Evolutionary conservation across 2,888 invertebrate species (phyloP).

Genomic region (Seira ritae): DNA sequence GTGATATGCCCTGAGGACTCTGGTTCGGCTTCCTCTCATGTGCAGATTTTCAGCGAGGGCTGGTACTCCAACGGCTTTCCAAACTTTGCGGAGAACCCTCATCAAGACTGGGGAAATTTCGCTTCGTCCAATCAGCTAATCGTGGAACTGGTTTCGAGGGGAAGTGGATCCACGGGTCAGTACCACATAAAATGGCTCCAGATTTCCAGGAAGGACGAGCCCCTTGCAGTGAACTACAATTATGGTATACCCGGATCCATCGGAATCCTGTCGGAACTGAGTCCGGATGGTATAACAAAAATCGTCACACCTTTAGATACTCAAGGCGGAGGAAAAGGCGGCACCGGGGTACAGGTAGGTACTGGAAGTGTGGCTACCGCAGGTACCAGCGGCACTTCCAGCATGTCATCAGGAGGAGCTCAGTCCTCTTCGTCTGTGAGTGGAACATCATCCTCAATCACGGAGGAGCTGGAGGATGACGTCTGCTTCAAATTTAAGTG

Average conservation of each 20-base stretch:
- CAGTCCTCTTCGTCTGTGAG: constrained; percentile 57
- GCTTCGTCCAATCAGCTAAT: constrained; percentile 65
- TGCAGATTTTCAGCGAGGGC: constrained; percentile 66
- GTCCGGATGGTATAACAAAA: constrained; percentile 51
- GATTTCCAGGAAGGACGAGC: constrained; percentile 66
- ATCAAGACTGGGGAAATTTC: constrained; percentile 60
- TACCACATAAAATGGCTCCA: constrained; percentile 66
- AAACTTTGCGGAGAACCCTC: constrained; percentile 66
- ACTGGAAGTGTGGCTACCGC: constrained; percentile 34
- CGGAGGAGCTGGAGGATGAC: constrained; percentile 65
- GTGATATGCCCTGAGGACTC: constrained; percentile 69
- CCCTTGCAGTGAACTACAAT: constrained; percentile 59
- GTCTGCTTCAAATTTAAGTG: constrained; percentile 69
- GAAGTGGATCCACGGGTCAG: constrained; percentile 55
- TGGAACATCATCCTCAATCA: constrained; percentile 53
- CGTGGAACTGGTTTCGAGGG: constrained; percentile 64
- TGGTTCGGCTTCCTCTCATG: constrained; percentile 54
- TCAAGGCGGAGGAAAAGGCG: constrained; percentile 10
- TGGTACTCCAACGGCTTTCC: constrained; percentile 63
- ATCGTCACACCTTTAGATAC: constrained; percentile 49
- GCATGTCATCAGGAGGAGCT: constrained; percentile 31
- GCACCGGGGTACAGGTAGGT: constrained; percentile 34
- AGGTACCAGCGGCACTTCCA: background rate
- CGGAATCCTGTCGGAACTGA: constrained; percentile 49
- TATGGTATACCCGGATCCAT: constrained; percentile 48